Conservation (phyloP, 2,888 invertebrate species). For the Hofmannophila pseudospretella region DNA sequence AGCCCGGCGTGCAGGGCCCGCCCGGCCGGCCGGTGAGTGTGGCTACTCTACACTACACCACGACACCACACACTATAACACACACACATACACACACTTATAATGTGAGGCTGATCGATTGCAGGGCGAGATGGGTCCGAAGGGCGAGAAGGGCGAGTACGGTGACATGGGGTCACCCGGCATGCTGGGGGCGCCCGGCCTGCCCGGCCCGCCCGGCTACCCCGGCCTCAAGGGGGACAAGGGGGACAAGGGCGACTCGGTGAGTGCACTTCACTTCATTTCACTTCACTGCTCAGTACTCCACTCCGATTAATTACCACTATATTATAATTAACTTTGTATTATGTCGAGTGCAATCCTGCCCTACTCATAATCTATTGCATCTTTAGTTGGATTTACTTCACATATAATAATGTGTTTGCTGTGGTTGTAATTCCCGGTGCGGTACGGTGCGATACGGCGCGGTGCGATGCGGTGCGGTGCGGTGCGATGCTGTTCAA, state of each 20-base stretch:
- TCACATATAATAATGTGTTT: no score
- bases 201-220: conserved; percentile 89
- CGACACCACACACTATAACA: not conserved
- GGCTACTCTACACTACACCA: no score
- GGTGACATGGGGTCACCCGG: conserved; percentile 96
- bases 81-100: not conserved
- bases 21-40: conserved; percentile 88
- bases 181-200: conserved; percentile 94
- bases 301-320: no score
- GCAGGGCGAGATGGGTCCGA: conserved; percentile 89
- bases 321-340: no score
- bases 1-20: conserved; percentile 91
- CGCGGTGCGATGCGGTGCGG: conserved; percentile 2
- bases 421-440: not conserved
- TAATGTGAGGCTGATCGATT: conserved; percentile 12
- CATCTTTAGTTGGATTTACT: no score
- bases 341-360: no score
- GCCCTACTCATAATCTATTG: no score
- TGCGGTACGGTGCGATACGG: conserved; percentile 11
- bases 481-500: conserved; percentile 8
- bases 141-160: conserved; percentile 92
- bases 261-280: conserved; percentile 79
- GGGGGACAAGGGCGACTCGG: conserved; percentile 95
- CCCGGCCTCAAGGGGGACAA: conserved; percentile 94
- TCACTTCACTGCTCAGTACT: no score